Base-by-base conservation (phyloP, 2,888 invertebrate species). In the Euplagia quadripunctaria region DNA sequence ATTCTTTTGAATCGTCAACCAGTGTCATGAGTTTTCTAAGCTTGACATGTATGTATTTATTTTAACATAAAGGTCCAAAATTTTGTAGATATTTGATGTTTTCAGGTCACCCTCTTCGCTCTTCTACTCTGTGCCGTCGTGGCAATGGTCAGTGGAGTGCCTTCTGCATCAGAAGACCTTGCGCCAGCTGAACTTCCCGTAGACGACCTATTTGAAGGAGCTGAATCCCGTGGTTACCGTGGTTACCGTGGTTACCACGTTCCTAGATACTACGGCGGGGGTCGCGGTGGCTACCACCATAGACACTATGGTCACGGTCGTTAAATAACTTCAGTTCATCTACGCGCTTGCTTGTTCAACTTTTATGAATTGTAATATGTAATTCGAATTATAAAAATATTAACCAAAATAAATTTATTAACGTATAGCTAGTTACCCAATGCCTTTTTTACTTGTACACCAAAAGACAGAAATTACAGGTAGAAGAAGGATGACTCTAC, bases 71-170 rank as follows among this genome's bases (percentile, higher is more conserved):
- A 46, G 43, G 3, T 9, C 9, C 43, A 46, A 46, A 49, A 31
- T 20, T 3, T 20, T 20, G 11, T 6, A n/a, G 12, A 55, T 58
- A 9, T 71, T 66, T 49, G 51, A 11, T 68, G 7, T 61, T 55
- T 42, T 42, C 64, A 72, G 72, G 64, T 66, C 68, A 72, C 68
- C 16, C 42, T 72, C 8, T 72, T 72, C 31, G 72, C 64, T 17
- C 64, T 72, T 16, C 64, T 72, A 31, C 9, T 72, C 64, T 68
- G 68, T 41, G 72, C 72, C 31, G 43, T 68, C 43, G 20, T 68
- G 12, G 72, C 72, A n/a, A 63, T 72, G 67, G 72, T 52, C 7
- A 63, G 68, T n/a, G 72, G 72, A 11, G 51, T n/a, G 16, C 51
- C 63, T 9, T 7, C 41, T 41, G 43, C 41, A 17, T 20, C 52